phyloP scores from a whole-genome alignment of 2,888 invertebrate genomes.

The Pteria penguin region DNA sequence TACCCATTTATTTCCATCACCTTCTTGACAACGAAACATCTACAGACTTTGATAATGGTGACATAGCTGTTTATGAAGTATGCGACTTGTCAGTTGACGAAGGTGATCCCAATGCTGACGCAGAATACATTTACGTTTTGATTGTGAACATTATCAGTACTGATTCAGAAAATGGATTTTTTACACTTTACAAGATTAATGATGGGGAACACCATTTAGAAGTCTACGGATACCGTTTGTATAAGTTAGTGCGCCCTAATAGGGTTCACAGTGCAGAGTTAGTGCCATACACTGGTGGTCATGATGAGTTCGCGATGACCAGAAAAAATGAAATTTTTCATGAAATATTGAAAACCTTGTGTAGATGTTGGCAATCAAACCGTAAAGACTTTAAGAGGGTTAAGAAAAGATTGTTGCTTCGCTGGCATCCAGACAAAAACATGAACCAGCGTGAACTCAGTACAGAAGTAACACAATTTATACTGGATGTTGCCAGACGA shows the following conservation, averaged over 20 bases:
- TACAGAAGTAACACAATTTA: constrained; percentile 55
- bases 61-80: constrained; percentile 25
- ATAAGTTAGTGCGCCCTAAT: constrained; percentile 9
- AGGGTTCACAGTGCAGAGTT: neutral
- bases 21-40: constrained; percentile 39
- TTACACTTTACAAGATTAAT: constrained; percentile 18
- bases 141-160: constrained; percentile 4
- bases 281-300: neutral
- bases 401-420: constrained; percentile 51
- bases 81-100: constrained; percentile 15
- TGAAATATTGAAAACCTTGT: constrained; percentile 17
- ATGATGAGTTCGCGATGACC: neutral
- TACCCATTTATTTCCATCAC: constrained; percentile 36
- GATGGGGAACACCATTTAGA: neutral
- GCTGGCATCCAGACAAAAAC: constrained; percentile 67
- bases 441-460: constrained; percentile 36
- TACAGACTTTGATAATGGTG: constrained; percentile 23
- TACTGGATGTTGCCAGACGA: constrained; percentile 45
- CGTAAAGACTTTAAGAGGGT: constrained; percentile 14
- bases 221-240: constrained; percentile 15
- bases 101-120: neutral
- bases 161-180: neutral
- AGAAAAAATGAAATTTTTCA: neutral
- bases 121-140: constrained; percentile 28
- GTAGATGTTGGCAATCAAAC: constrained; percentile 11